Conservation (phyloP, 2,113 vertebrate species). For the Cynocephalus volans region DNA sequence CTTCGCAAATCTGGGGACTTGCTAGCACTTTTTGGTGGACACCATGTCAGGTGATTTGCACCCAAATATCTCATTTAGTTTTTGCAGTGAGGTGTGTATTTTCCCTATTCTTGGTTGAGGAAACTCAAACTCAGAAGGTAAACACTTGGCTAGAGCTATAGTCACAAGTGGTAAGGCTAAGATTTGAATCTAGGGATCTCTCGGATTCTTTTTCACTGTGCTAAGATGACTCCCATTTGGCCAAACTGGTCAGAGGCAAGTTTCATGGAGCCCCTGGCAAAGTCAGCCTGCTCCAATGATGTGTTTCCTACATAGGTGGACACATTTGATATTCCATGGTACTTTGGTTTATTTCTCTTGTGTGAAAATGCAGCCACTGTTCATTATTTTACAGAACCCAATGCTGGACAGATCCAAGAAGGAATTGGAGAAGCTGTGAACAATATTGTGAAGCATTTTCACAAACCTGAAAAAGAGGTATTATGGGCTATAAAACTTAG, state of each 20-base stretch:
- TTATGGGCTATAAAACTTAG: not conserved
- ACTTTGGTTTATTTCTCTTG: not conserved
- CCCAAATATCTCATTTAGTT: not conserved
- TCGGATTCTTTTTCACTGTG: not conserved
- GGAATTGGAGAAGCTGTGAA: slow-evolving; percentile 97
- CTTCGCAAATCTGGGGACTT: not conserved
- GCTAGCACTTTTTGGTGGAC: not conserved
- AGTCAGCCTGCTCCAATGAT: not conserved
- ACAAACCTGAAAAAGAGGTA: slow-evolving; percentile 99
- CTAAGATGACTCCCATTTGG: not conserved
- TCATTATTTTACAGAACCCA: slow-evolving; percentile 91
- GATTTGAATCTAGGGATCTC: not conserved
- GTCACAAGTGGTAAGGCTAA: not conserved
- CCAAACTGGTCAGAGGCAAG: not conserved
- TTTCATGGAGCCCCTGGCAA: not conserved
- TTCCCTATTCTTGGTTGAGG: not conserved
- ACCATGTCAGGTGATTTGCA: not conserved
- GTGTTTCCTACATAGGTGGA: not conserved
- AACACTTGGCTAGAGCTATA: not conserved
- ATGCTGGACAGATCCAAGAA: slow-evolving; percentile 96
- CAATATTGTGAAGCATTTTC: slow-evolving; percentile 98
- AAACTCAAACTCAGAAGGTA: not conserved
- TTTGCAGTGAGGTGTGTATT: not conserved
- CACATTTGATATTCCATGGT: not conserved
- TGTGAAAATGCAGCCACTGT: slow-evolving; percentile 52